Evolutionary conservation across 2,888 invertebrate species (phyloP), one percentile per base, ranked within the genome.

Genomic region (Phengaris alcon): DNA sequence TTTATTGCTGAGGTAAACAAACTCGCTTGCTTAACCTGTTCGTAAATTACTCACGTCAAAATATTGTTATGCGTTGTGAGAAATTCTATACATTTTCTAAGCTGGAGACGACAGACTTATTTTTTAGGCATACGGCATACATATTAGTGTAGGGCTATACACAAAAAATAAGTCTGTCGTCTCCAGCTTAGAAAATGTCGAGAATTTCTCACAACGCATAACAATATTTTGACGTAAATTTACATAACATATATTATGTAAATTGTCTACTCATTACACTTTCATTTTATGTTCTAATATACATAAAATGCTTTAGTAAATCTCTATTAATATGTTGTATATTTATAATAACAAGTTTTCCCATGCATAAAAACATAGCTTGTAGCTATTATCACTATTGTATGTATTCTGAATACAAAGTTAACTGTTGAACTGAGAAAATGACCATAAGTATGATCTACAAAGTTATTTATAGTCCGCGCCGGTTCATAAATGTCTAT

Each of bases 401-500:
- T 5, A 55, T 15, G 35, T 35, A 35, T 35, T 35, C 35, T 35
- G 35, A 35, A 35, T 35, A 35, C 35, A 15, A 55, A 55, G 15
- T n/a, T n/a, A 15, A 15, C 15, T 59, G 6, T 59, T 7, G 5
- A 4, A 51, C 44, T 22, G 51, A 35, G 48, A 72, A 72, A 52
- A 22, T 51, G 22, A 52, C 22, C 55, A 69, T 57, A 22, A 75
- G 69, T 69, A 54, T 69, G 48, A 5, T 55, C 10, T 55, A 46
- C 48, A 48, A 64, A 75, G 52, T 10, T 69, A 75, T 75, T 69
- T 70, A 46, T 69, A 55, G 48, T 55, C 12, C 57, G 7, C 35
- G 48, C 69, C 48, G 22, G 22, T 48, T 69, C 13, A 48, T 7
- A 12, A 69, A 69, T 55, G 57, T 75, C 68, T 68, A 48, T 69